phyloP scores from a whole-genome alignment of 2,113 vertebrate species.

The Erinaceus europaeus region DNA sequence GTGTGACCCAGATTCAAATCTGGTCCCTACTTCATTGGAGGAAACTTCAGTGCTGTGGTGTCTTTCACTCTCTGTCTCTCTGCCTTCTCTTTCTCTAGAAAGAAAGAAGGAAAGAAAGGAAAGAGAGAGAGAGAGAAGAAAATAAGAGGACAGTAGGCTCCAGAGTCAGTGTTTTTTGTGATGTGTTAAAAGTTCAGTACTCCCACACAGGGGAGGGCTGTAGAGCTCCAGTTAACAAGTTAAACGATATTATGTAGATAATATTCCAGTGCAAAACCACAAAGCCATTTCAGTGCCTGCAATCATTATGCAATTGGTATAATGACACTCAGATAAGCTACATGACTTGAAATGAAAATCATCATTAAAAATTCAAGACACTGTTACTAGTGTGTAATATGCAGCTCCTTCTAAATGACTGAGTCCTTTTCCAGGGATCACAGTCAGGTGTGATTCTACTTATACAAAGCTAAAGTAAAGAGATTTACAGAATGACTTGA shows the following conservation, averaged over 20 bases:
- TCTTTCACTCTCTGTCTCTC: too few species aligned
- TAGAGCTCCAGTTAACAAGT: background rate
- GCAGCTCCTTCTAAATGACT: background rate
- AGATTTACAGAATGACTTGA: constrained; percentile 1
- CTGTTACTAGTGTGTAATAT: background rate
- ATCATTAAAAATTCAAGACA: constrained; percentile 4
- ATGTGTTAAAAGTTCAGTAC: background rate
- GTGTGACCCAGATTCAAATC: too few species aligned
- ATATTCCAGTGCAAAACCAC: background rate
- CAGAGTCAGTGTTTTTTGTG: background rate
- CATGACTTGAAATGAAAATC: background rate
- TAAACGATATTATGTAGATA: background rate
- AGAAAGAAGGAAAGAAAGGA: too few species aligned
- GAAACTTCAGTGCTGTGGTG: too few species aligned
- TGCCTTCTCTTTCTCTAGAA: too few species aligned
- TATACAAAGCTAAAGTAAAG: background rate
- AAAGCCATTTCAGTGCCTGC: background rate
- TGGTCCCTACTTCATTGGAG: too few species aligned
- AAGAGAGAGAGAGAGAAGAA: too few species aligned
- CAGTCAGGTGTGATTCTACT: background rate
- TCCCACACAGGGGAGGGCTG: background rate
- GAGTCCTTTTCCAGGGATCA: background rate
- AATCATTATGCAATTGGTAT: background rate
- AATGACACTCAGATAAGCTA: background rate
- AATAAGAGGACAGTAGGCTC: too few species aligned